These are phyloP conservation scores for Speoplatyrhinus poulsoni DNA, from an alignment of 2,113 vertebrate species.

Conservation along the genomic window DNA sequence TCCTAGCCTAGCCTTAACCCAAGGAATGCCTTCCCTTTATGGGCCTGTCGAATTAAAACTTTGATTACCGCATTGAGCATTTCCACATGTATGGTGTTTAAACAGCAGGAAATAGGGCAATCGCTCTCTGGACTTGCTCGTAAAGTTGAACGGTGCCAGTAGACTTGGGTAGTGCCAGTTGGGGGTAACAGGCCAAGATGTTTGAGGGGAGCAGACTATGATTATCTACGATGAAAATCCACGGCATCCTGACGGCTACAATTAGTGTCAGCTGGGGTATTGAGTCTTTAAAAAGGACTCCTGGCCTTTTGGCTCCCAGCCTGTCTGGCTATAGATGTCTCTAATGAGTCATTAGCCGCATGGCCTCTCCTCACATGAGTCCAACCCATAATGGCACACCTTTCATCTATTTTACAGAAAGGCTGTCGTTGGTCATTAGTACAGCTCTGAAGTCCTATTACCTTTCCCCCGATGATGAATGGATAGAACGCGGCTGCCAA, in stretches of 20 bases:
- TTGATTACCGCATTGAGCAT: constrained; percentile 12
- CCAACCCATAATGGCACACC: constrained; percentile 77
- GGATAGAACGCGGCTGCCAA: constrained; percentile 74
- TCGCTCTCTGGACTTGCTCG: constrained; percentile 23
- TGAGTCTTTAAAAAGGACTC: constrained; percentile 79
- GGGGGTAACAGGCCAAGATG: constrained; percentile 64
- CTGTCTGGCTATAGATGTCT: constrained; percentile 77
- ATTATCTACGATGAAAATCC: constrained; percentile 82
- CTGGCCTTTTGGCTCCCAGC: constrained; percentile 80
- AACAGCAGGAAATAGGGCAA: constrained; percentile 30
- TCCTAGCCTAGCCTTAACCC: constrained; percentile 13
- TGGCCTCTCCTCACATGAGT: constrained; percentile 75
- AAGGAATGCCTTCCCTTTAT: not conserved
- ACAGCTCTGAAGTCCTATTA: constrained; percentile 78
- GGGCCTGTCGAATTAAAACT: constrained; percentile 19
- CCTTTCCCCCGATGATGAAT: constrained; percentile 80
- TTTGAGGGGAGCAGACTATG: constrained; percentile 75
- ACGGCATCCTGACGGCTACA: constrained; percentile 74
- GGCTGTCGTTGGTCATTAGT: constrained; percentile 77
- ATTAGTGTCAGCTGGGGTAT: constrained; percentile 81
- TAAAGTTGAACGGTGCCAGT: constrained; percentile 19
- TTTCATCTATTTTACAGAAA: constrained; percentile 81
- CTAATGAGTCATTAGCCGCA: constrained; percentile 83
- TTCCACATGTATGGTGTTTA: constrained; percentile 21
- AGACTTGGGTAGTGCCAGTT: constrained; percentile 62